Evolutionary conservation across 2,113 vertebrate species (phyloP).

Genomic region (Barnardius zonarius): DNA sequence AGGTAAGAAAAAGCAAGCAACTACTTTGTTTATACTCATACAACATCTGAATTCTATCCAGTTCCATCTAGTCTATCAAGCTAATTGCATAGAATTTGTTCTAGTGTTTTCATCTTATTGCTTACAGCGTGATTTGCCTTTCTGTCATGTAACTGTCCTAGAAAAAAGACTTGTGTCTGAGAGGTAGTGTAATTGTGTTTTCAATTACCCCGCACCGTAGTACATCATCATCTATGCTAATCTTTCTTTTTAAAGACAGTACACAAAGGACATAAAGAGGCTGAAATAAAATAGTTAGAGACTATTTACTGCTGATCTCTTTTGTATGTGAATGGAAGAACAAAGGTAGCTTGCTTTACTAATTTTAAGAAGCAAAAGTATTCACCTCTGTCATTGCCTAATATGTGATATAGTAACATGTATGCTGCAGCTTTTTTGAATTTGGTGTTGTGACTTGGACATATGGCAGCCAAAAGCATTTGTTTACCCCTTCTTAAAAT

Average conservation of each 20-base stretch:
- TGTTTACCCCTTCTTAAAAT: neutral
- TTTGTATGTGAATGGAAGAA: neutral
- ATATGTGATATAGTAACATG: neutral
- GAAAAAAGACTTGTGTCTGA: neutral
- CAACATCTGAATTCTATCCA: neutral
- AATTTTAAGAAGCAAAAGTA: neutral
- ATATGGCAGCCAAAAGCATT: neutral
- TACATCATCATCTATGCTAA: neutral
- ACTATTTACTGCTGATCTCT: neutral
- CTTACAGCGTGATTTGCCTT: neutral
- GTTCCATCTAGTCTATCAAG: neutral
- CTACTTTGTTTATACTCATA: neutral
- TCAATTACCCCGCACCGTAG: neutral
- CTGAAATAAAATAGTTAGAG: neutral
- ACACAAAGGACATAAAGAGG: neutral
- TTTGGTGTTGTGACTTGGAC: neutral
- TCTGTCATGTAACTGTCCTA: neutral
- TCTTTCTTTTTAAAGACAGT: neutral
- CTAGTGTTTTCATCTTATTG: neutral
- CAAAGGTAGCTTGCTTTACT: neutral
- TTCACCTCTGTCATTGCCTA: neutral
- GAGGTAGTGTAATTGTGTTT: conserved; percentile 9
- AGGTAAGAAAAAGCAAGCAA: neutral
- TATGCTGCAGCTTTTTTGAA: neutral
- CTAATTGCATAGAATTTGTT: neutral